Evolutionary conservation across 2,888 invertebrate species (phyloP), one percentile per base, ranked within the genome.

Genomic region (Adelognathus sp.): DNA sequence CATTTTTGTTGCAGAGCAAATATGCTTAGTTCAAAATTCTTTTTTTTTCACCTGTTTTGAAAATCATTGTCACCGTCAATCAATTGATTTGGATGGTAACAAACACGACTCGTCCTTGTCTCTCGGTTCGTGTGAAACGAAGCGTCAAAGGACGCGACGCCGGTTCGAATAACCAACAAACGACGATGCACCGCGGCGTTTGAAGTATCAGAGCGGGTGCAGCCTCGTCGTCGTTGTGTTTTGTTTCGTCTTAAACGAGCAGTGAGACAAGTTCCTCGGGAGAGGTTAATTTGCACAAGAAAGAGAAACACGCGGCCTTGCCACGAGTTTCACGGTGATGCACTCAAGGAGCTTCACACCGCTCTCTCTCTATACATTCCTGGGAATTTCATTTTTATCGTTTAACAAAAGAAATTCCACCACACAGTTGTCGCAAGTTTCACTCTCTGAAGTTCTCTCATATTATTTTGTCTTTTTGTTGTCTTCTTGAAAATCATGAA

Each of bases 271-370:
- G 67, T 27, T 66, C 64, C 33, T 18, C 64, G 50, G 29, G 39
- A 50, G 21, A 52, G 36, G 39, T 67, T 70, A 71, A 71, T 79
- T 75, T 50, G 64, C 14, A 54, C 60, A 71, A 79, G 75, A 78
- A 79, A 79, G 66, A 71, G 66, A 66, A 61, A 64, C 67, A 75
- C 75, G n/a, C n/a, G 79, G 61, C 79, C 79, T 79, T 79, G 79
- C 66, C 52, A 39, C 24, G 36, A 58, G 77, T 64, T 31, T 70
- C 70, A 60, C 52, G 64, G 58, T 44, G 54, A 36, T 44, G 31
- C 67, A 41, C 31, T n/a, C n/a, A n/a, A n/a, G n/a, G n/a, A n/a
- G n/a, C 44, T 21, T n/a, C 31, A 44, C 44, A 1, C 16, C 44
- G 36, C 24, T 36, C 16, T 5, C 52, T 33, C 27, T 50, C 21